phyloP scores from a whole-genome alignment of 2,797 vertebrate genomes.

The Chloroceryle amazona region DNA sequence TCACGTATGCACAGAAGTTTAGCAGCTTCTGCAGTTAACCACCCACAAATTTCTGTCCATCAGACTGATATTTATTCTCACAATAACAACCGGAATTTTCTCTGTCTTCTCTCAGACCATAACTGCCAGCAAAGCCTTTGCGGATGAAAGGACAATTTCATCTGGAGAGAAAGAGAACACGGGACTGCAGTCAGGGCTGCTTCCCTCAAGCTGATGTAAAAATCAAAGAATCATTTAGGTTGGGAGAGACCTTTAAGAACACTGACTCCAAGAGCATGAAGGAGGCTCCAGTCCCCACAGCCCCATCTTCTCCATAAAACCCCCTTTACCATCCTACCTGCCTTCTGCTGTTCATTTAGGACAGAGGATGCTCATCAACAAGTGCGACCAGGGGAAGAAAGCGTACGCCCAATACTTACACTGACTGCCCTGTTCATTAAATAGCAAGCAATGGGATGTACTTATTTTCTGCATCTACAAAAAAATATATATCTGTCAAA shows the following conservation, averaged over 20 bases:
- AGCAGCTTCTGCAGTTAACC: background rate
- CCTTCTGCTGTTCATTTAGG: background rate
- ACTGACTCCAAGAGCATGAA: rapidly evolving
- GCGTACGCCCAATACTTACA: rapidly evolving
- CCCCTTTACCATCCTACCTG: background rate
- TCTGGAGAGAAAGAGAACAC: background rate
- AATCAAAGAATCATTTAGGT: background rate
- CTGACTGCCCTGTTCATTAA: background rate
- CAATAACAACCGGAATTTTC: background rate
- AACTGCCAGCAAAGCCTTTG: background rate
- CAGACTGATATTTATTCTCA: background rate
- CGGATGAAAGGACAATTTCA: background rate
- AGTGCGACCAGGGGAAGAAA: background rate
- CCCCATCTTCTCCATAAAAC: background rate
- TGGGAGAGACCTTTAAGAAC: background rate
- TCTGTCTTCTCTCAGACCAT: background rate
- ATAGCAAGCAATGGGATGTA: rapidly evolving
- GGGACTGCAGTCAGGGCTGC: background rate
- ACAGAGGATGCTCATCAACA: background rate
- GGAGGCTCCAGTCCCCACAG: background rate
- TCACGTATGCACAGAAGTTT: background rate
- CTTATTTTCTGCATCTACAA: background rate
- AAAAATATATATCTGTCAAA: background rate
- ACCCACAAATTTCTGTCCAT: background rate
- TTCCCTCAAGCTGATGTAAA: background rate